Conservation (phyloP, 2,113 vertebrate species). For the Solea senegalensis region DNA sequence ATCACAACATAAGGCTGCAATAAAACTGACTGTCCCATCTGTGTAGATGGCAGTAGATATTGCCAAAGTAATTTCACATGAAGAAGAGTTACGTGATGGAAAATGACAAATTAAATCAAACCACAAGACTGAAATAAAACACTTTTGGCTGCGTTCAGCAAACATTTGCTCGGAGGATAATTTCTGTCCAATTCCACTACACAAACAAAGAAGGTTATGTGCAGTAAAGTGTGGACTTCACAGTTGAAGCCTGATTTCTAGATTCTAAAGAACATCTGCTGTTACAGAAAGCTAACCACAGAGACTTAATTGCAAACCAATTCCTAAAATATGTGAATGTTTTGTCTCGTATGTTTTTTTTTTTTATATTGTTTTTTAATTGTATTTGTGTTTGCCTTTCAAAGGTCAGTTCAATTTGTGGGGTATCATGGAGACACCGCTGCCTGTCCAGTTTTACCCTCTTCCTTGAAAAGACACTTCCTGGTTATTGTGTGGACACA, state of each 20-base stretch:
- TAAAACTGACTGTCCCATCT: neutral
- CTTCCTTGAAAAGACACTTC: constrained; percentile 4
- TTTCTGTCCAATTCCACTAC: neutral
- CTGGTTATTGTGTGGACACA: constrained; percentile 26
- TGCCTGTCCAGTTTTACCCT: constrained; percentile 3
- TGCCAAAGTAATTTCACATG: neutral
- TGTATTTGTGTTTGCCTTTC: too few species aligned
- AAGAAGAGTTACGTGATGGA: neutral
- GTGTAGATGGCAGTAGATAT: neutral
- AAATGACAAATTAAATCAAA: constrained; percentile 6
- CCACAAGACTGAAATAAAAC: neutral
- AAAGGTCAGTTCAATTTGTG: constrained; percentile 4
- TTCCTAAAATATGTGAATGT: neutral
- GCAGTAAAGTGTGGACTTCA: neutral
- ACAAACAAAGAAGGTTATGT: too few species aligned
- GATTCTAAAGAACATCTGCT: neutral
- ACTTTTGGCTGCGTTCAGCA: neutral
- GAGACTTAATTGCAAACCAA: neutral
- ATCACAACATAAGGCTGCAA: neutral
- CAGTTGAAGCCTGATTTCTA: neutral
- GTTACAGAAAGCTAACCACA: neutral
- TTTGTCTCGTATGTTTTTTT: neutral
- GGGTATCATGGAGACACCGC: constrained; percentile 41
- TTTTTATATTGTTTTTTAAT: too few species aligned
- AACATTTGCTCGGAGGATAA: neutral